Conservation (phyloP, 2,113 vertebrate genomes). For the Baryphthengus martii region DNA sequence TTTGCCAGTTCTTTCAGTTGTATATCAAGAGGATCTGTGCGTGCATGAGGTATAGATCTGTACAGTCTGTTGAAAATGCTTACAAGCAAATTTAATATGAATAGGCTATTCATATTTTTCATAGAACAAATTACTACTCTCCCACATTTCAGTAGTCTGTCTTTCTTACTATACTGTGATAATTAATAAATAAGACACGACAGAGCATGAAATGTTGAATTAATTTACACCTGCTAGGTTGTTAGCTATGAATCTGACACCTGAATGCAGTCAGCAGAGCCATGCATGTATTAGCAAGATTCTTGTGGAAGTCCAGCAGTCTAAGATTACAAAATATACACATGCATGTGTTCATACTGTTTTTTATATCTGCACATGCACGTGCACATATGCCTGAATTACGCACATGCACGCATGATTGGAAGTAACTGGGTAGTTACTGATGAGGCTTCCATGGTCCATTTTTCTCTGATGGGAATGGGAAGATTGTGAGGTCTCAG, state of each 20-base stretch:
- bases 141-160: neutral
- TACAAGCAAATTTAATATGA: neutral
- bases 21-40: neutral
- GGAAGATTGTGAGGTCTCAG: neutral
- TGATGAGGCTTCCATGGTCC: neutral
- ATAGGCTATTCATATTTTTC: neutral
- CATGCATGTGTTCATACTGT: neutral
- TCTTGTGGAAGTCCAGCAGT: neutral
- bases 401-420: no score
- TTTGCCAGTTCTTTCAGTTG: neutral
- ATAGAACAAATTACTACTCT: neutral
- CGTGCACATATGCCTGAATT: no score
- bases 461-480: neutral
- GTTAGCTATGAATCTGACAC: slow-evolving; percentile 15
- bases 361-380: neutral
- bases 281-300: neutral
- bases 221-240: slow-evolving; percentile 34
- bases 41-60: neutral
- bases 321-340: neutral
- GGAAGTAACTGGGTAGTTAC: neutral
- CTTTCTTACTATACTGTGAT: neutral
- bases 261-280: neutral
- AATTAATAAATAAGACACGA: slow-evolving; percentile 45
- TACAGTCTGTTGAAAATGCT: neutral
- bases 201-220: neutral